Evolutionary conservation across 1,140 invertebrate genomes (phyloP).

Genomic region (Aporrectodea caliginosa): DNA sequence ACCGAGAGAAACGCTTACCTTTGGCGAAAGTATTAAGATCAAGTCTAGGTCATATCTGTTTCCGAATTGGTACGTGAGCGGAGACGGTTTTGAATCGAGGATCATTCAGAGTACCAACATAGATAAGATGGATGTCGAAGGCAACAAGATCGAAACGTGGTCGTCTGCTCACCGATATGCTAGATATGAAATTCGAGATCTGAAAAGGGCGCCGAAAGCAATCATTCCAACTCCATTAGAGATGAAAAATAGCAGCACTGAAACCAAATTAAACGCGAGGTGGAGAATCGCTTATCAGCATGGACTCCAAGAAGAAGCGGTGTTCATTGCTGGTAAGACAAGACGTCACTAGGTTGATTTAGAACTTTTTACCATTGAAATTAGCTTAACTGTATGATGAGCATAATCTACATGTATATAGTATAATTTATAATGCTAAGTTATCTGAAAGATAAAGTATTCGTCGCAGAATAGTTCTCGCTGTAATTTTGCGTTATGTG

Average conservation of each 20-base stretch:
- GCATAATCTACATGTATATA: too few species aligned
- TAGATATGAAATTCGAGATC: background rate
- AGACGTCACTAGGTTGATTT: too few species aligned
- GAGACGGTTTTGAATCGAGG: background rate
- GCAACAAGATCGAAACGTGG: background rate
- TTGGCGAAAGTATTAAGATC: background rate
- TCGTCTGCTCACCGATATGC: background rate
- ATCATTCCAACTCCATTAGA: conserved; percentile 6
- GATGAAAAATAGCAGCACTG: background rate
- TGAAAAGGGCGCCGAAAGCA: background rate
- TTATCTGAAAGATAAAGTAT: too few species aligned
- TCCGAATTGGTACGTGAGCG: background rate
- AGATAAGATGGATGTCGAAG: background rate
- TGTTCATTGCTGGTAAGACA: background rate
- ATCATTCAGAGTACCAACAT: background rate
- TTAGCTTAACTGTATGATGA: too few species aligned
- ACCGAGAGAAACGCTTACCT: background rate
- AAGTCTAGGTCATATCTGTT: background rate
- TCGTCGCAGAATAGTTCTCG: too few species aligned
- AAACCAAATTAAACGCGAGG: background rate
- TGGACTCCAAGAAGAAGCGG: background rate
- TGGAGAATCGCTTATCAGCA: background rate
- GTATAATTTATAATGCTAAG: too few species aligned
- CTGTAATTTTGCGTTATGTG: too few species aligned
- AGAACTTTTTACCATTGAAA: too few species aligned